A percentile compares a stretch with the other conserved stretches of the same genome.
Evolutionary conservation across 2,888 invertebrate species (phyloP).

Genomic region (Drosophila monieri): DNA sequence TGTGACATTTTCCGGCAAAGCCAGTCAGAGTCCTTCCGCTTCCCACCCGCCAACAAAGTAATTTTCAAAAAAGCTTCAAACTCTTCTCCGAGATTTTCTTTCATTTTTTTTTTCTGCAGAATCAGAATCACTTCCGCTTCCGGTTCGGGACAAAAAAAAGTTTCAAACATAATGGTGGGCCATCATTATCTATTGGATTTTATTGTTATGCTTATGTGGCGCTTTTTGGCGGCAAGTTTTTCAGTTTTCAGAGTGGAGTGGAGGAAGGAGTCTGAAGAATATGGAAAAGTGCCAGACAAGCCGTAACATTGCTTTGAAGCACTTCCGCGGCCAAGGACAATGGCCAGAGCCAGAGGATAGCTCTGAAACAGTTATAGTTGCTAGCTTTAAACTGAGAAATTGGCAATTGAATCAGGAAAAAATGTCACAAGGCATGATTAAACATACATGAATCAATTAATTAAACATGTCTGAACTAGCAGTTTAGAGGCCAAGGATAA

Average conservation of each 20-base stretch:
- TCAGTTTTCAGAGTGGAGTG: not conserved
- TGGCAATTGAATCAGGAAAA: too few relatives aligned
- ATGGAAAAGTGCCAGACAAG: slow-evolving; percentile 34
- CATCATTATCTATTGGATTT: slow-evolving; percentile 36
- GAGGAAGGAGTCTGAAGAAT: slow-evolving; percentile 1
- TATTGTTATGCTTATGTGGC: slow-evolving; percentile 50
- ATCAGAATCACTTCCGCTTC: not conserved
- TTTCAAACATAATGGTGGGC: not conserved
- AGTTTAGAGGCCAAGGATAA: slow-evolving; percentile 2
- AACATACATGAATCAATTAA: too few relatives aligned
- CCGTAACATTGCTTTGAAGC: slow-evolving; percentile 37
- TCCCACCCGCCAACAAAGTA: not conserved
- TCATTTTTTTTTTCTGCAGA: too few relatives aligned
- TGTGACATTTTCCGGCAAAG: slow-evolving; percentile 20
- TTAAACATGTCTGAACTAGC: too few relatives aligned
- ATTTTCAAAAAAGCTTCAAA: not conserved
- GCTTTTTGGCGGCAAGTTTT: slow-evolving; percentile 14
- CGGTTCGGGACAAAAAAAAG: slow-evolving; percentile 7
- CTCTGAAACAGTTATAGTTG: not conserved
- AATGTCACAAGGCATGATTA: too few relatives aligned
- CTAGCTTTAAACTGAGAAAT: not conserved
- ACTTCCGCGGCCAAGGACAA: slow-evolving; percentile 28
- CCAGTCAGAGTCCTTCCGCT: too few relatives aligned
- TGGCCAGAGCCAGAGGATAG: not conserved
- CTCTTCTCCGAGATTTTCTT: not conserved